Evolutionary conservation across 2,888 invertebrate species (phyloP), one percentile per base, ranked within the genome.

Genomic region (Reticulitermes lucifugus): DNA sequence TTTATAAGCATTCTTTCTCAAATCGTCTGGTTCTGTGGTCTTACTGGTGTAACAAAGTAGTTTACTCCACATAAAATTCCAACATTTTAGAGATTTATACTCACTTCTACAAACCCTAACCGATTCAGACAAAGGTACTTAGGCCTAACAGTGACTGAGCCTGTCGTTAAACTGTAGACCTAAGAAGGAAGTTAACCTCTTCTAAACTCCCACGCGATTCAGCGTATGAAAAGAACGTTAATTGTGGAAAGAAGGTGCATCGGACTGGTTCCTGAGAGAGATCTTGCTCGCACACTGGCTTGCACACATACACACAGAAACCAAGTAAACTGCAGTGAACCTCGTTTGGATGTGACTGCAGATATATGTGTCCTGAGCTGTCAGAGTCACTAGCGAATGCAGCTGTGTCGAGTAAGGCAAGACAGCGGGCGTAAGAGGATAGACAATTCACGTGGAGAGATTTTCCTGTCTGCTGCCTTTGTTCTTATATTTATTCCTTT

Each of bases 381-480:
- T 10, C 73, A 73, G 21, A 41, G 35, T 41, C 73, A 41, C 41
- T n/a, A 65, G n/a, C 9, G 65, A 65, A 25, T n/a, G 12, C n/a
- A 65, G 22, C 60, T 60, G 21, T 7, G 60, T 60, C 10, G 60
- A 60, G 18, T 18, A 35, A 60, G n/a, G 60, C 22, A n/a, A 60
- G 60, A 6, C 60, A 22, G 60, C 7, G 60, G 18, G n/a, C 4
- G 21, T 46, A 60, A n/a, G 12, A 65, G 25, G 10, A 41, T 12
- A 41, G 41, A 29, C 3, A 41, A 73, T 41, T 73, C 73, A 73
- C 41, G 14, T 29, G 73, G 73, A 35, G 73, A 18, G 73, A 73
- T 73, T 73, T 73, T 73, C 73, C 25, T 73, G 73, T 41, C 73
- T 73, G 21, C 73, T 73, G 73, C 73, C 25, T 41, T 73, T 41